These are phyloP conservation scores for Tenodera sinensis DNA, from an alignment of 2,888 invertebrate genomes.

Conservation along the genomic window DNA sequence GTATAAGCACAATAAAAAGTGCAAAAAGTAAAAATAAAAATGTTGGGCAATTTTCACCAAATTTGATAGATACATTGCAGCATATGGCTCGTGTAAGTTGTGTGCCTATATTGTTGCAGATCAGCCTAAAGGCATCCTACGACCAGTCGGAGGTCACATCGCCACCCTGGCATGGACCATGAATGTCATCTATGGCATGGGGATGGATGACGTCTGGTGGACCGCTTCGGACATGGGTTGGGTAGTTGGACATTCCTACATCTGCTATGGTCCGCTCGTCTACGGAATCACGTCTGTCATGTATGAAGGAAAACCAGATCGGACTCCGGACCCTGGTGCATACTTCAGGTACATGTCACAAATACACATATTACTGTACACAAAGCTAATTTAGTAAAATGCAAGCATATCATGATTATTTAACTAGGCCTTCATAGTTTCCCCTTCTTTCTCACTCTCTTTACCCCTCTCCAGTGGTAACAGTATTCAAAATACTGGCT, in stretches of 20 bases:
- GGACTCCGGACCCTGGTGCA: constrained; percentile 88
- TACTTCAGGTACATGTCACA: constrained; percentile 68
- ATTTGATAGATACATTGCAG: no score
- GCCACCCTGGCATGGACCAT: constrained; percentile 83
- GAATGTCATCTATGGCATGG: constrained; percentile 75
- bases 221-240: constrained; percentile 85
- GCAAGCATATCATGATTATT: no score
- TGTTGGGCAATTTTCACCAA: no score
- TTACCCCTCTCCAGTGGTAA: no score
- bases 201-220: constrained; percentile 83
- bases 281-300: constrained; percentile 77
- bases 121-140: constrained; percentile 74
- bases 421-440: no score
- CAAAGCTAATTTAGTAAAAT: no score
- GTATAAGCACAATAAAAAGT: no score
- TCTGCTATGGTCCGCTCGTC: constrained; percentile 85
- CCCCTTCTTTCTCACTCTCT: no score
- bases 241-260: constrained; percentile 95
- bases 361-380: no score
- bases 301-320: constrained; percentile 92
- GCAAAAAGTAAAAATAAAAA: no score
- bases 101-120: constrained; percentile 48
- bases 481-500: no score
- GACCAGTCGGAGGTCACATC: constrained; percentile 86
- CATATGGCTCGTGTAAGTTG: no score